Base-by-base conservation (phyloP, 1,140 invertebrate species). In the Onthophagus taurus region DNA sequence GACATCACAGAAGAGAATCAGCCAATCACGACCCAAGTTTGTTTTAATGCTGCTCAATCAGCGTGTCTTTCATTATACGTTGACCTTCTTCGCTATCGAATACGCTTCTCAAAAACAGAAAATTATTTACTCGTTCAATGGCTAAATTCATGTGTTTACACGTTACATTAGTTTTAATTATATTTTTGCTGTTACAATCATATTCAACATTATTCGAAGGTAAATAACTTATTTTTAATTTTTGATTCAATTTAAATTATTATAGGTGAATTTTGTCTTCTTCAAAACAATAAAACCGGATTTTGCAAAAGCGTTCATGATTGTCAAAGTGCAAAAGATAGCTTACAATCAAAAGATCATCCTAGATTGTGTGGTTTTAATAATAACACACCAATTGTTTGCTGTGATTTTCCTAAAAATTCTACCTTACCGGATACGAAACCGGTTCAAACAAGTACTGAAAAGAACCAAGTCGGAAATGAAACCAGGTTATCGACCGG, bases 321-420 rank as follows among this genome's bases (percentile, higher is more conserved):
- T 12, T 37, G 35, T 8, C 18, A 18, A 1, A 16, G 11, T n/a
- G 35, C 35, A 4, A n/a, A 21, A 13, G 14, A 23, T 4, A 13
- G 13, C 4, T 21, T 37, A 3, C n/a, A 37, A 13, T 2, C 20
- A 12, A 37, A 21, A 23, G 11, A 37, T n/a, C 14, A 20, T 20
- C 35, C 35, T 12, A 20, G 24, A 37, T 21, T 21, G 12, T 37
- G 35, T 9, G 9, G 35, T 37, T 37, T 37, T 13, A 21, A 37
- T 20, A 12, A 17, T 3, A 11, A n/a, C 35, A 23, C 14, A 21
- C 35, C 35, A 8, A 37, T 37, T 6, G 11, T 37, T 21, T 37
- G 35, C 14, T 37, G 35, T 13, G n/a, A 4, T 2, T 11, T 6
- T 9, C 8, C 7, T 17, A 34, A 37, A 2, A 20, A 0, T 13